These are phyloP conservation scores for Sula dactylatra DNA, from an alignment of 2,113 vertebrate species.

Conservation along the genomic window DNA sequence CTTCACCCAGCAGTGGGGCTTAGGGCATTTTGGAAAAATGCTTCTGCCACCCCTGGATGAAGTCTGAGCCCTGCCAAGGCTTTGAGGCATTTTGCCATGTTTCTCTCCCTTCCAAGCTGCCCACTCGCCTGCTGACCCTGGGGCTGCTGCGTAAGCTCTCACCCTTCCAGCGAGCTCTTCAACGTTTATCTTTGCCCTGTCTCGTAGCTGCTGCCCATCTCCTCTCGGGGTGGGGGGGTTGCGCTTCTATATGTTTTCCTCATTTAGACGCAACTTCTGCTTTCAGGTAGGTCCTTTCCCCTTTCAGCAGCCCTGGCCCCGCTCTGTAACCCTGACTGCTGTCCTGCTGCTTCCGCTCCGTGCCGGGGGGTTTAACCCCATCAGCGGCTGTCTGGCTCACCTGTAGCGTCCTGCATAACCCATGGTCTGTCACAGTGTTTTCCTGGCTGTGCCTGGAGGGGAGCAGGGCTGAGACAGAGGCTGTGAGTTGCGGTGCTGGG, in stretches of 20 bases:
- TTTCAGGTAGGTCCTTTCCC: background rate
- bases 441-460: background rate
- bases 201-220: background rate
- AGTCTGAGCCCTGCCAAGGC: background rate
- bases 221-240: background rate
- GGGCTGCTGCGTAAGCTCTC: rapidly evolving
- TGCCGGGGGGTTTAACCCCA: rapidly evolving
- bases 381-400: rapidly evolving
- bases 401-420: rapidly evolving
- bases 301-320: background rate
- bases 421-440: rapidly evolving
- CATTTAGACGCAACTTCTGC: background rate
- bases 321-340: rapidly evolving
- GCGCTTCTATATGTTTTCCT: background rate
- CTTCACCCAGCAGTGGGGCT: background rate
- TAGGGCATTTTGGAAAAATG: background rate
- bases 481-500: background rate
- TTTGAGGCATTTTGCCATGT: rapidly evolving
- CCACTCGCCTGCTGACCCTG: background rate
- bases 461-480: background rate
- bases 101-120: background rate
- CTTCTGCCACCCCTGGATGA: background rate
- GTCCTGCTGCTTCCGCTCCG: background rate
- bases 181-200: background rate
- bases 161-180: background rate